Percentiles rank a stretch among this genome's conserved stretches.
Conservation (phyloP, 2,888 invertebrate genomes). For the Frankliniella intonsa region DNA sequence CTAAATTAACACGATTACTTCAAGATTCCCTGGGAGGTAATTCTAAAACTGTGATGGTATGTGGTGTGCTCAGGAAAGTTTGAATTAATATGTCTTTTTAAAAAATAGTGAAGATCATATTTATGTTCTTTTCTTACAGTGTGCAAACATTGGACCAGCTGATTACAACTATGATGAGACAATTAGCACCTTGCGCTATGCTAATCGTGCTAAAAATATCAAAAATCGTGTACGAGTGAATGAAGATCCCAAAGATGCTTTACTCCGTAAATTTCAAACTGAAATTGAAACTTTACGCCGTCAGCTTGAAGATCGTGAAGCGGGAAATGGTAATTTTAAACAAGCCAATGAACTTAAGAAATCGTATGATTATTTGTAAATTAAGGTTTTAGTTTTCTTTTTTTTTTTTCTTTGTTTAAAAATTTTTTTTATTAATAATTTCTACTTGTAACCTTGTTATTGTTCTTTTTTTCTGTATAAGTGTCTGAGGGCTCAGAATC, state of each 20-base stretch:
- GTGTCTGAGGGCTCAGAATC: not conserved
- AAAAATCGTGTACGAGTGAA: slow-evolving; percentile 94
- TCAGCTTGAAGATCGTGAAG: slow-evolving; percentile 66
- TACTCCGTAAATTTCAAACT: slow-evolving; percentile 90
- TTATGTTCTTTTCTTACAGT: slow-evolving; percentile 52
- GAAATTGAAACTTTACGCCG: slow-evolving; percentile 90
- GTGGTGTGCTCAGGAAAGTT: slow-evolving; percentile 34
- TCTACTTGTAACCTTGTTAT: not conserved
- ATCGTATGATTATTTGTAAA: not conserved
- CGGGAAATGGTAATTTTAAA: slow-evolving; percentile 42
- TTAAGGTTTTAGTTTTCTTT: not conserved
- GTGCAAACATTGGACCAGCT: slow-evolving; percentile 95
- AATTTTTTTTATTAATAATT: slow-evolving; percentile 1
- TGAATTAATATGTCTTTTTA: slow-evolving; percentile 32
- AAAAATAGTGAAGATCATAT: slow-evolving; percentile 21
- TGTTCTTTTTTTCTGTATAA: not conserved
- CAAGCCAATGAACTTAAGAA: not conserved
- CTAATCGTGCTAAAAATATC: slow-evolving; percentile 95
- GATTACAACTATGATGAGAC: slow-evolving; percentile 96
- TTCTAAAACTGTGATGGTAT: slow-evolving; percentile 89
- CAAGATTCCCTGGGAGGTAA: slow-evolving; percentile 98
- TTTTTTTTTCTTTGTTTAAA: not conserved
- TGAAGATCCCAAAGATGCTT: slow-evolving; percentile 95
- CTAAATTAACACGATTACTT: slow-evolving; percentile 86
- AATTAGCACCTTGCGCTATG: slow-evolving; percentile 92